Evolutionary conservation across 2,113 vertebrate genomes (phyloP), one percentile per base, ranked within the genome.

Genomic region (Pterocles gutturalis): DNA sequence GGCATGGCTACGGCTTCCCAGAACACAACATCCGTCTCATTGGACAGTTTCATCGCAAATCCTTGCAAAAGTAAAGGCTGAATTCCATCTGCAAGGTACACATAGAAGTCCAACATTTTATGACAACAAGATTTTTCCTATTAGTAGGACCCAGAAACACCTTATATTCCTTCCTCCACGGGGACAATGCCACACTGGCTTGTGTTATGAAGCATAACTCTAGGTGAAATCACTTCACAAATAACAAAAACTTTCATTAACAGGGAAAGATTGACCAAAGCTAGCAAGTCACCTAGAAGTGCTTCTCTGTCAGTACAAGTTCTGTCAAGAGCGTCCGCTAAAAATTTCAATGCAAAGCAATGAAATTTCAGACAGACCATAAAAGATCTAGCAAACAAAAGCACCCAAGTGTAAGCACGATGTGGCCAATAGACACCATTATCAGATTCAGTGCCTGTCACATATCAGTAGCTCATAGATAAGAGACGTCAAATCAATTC

Each of bases 401-500:
- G 24, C 72, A 94, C 31, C 48, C 84, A 93, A 67, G 77, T 28
- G 29, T 31, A 83, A 89, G 48, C 55, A 67, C 73, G 54, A 51
- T 1, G 3, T 1, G 3, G 53, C 58, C 18, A 92, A 71, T 62
- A 93, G 92, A 78, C 25, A 67, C 65, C 14, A 71, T 89, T 92
- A 96, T 58, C 53, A 82, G 89, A 96, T 41, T 65, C 45, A 10
- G 77, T 78, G 70, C 49, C 62, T 72, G 61, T 58, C 86, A 95
- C 72, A 92, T 55, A 82, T 81, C 64, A 92, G 71, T 49, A 80
- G 48, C 48, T 78, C 69, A 73, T 12, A 86, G 83, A 67, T 60
- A 67, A 78, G 58, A 94, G 10, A 82, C 20, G 82, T 76, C 91
- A 91, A 80, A 83, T 92, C 83, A 89, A 92, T 92, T 91, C 53